Evolutionary conservation across 2,113 vertebrate genomes (phyloP), one percentile per base, ranked within the genome.

Genomic region (Echinops telfairi): DNA sequence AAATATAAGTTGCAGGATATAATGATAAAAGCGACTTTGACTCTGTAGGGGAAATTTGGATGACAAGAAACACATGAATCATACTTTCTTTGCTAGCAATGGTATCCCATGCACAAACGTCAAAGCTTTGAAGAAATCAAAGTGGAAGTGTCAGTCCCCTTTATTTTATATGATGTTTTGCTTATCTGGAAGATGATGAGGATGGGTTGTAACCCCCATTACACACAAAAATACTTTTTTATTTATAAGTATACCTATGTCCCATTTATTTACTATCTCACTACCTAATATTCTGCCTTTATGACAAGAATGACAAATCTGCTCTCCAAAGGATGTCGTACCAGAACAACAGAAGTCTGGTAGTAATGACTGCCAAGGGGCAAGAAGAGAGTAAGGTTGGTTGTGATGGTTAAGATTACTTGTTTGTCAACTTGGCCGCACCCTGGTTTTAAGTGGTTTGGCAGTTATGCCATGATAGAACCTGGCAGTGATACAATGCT

Each of bases 121-220:
- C 20, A 47, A 78, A 77, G n/a, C 47, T 85, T 73, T 79, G 43
- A 79, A 91, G 71, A 90, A 68, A 70, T 88, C 60, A 83, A 43
- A 36, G 1, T 31, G 11, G 6, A 33, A 89, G 38, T 11, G 4
- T 47, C 43, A n/a, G 2, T 64, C 68, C 8, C 25, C n/a, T 1
- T 86, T 79, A 58, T 33, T 25, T 3, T 15, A 64, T 62, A 0
- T 3, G 68, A 15, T 15, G 16, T 33, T 14, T 40, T 27, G 19
- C 25, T 84, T 22, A 29, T 81, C 33, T 86, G 29, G 20, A 88
- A 87, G 23, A 57, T 1, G 23, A 77, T 33, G 38, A 27, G 22
- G 14, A 40, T 76, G 92, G 79, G 68, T 90, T 60, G 31, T 38
- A 7, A 2, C 7, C 4, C 40, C 53, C 36, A 87, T 77, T 95